Conservation (phyloP, 2,888 invertebrate species). For the Eumacrocentrus americanus region DNA sequence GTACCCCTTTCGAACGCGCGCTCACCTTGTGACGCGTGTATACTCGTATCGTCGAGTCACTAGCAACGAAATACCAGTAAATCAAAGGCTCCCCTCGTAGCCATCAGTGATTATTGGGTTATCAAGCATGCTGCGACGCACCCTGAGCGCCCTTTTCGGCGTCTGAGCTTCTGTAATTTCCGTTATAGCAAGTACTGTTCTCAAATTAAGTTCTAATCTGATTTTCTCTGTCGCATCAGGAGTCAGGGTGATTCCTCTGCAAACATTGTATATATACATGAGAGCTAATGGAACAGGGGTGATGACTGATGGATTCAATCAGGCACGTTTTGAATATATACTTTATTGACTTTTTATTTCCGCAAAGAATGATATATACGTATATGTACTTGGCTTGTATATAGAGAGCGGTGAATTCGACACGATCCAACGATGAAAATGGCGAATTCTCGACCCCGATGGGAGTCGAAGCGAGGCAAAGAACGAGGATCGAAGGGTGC, state of each 20-base stretch:
- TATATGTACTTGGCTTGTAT: no score
- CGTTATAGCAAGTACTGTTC: conserved; percentile 40
- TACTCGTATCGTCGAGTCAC: conserved; percentile 1
- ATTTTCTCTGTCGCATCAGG: conserved; percentile 33
- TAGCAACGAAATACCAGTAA: conserved; percentile 36
- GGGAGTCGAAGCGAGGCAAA: not conserved
- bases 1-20: conserved; percentile 1
- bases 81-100: conserved; percentile 39
- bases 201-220: conserved; percentile 44
- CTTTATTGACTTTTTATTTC: no score
- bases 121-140: conserved; percentile 35
- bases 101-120: conserved; percentile 43
- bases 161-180: conserved; percentile 38
- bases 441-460: conserved; percentile 1
- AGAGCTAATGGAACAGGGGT: not conserved
- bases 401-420: no score
- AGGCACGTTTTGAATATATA: conserved; percentile 8
- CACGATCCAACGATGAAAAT: not conserved
- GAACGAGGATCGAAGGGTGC: conserved; percentile 34
- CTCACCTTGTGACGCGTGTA: conserved; percentile 15
- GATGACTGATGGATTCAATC: conserved; percentile 16
- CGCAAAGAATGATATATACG: no score
- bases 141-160: conserved; percentile 13
- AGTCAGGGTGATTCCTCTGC: not conserved
- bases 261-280: not conserved